These are phyloP conservation scores for Sweltsa coloradensis DNA, from an alignment of 1,140 invertebrate species.

Conservation along the genomic window DNA sequence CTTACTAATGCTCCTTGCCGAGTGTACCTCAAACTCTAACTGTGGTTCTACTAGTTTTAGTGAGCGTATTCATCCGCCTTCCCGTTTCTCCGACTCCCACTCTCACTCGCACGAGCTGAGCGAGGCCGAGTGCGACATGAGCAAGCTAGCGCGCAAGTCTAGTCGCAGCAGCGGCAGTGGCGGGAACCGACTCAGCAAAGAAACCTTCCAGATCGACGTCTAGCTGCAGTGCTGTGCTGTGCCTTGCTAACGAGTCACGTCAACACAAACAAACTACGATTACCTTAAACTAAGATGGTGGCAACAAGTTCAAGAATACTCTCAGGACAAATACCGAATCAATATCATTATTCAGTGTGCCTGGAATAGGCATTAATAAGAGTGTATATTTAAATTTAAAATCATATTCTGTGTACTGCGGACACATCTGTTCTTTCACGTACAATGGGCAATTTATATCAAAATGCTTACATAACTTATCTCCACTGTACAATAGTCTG, in stretches of 20 bases:
- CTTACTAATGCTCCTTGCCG: too few species aligned
- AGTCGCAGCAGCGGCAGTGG: conserved; percentile 18
- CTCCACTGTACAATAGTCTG: too few species aligned
- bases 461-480: too few species aligned
- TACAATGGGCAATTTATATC: too few species aligned
- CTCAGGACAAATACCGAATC: conserved; percentile 12
- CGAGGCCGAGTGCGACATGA: conserved; percentile 42
- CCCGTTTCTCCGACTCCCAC: conserved; percentile 51
- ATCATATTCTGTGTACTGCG: too few species aligned
- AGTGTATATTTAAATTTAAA: too few species aligned
- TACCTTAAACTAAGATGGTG: neutral
- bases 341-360: conserved; percentile 12
- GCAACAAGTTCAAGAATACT: conserved; percentile 6
- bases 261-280: neutral
- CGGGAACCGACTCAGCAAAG: conserved; percentile 19
- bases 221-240: conserved; percentile 17
- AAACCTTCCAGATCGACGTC: conserved; percentile 28
- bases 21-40: too few species aligned
- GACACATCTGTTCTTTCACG: too few species aligned
- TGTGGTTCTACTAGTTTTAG: conserved; percentile 41
- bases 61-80: conserved; percentile 59
- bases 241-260: conserved; percentile 5
- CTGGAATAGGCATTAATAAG: neutral
- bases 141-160: conserved; percentile 16
- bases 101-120: conserved; percentile 38